Percentiles rank a stretch among this genome's conserved stretches.
phyloP scores from a whole-genome alignment of 1,140 invertebrate species.

The Chelonus insularis region DNA sequence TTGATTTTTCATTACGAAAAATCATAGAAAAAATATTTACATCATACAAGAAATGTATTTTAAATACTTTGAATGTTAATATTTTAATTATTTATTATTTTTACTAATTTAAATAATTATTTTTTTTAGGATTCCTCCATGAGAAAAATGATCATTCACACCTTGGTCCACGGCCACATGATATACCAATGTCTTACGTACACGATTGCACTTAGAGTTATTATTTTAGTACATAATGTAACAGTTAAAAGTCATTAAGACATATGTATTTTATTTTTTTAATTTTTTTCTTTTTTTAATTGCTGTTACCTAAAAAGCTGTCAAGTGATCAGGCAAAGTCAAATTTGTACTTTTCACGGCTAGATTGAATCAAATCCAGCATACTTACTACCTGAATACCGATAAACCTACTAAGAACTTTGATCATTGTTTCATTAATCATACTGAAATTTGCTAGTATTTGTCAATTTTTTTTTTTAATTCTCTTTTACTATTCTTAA shows the following conservation, averaged over 20 bases:
- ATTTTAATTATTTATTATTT: not conserved
- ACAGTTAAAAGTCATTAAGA: conserved; percentile 47
- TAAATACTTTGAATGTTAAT: not conserved
- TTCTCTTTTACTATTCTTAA: conserved; percentile 13
- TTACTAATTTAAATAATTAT: conserved; percentile 34
- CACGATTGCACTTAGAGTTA: conserved; percentile 51
- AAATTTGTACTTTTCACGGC: conserved; percentile 56
- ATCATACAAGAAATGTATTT: not conserved
- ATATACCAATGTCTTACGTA: conserved; percentile 48
- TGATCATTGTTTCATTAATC: conserved; percentile 44
- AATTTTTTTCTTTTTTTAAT: conserved; percentile 10
- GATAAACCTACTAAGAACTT: conserved; percentile 26
- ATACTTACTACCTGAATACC: conserved; percentile 37
- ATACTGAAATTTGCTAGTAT: conserved; percentile 36
- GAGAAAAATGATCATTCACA: conserved; percentile 42
- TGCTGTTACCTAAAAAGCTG: conserved; percentile 45
- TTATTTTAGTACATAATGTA: conserved; percentile 54
- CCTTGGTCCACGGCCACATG: conserved; percentile 54
- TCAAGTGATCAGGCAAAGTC: conserved; percentile 51
- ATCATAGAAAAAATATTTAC: conserved; percentile 7
- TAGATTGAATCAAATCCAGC: conserved; percentile 48
- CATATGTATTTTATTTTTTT: conserved; percentile 10
- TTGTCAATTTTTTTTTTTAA: conserved; percentile 14
- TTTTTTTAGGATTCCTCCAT: conserved; percentile 18
- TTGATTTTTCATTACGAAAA: not conserved